These are phyloP conservation scores for Epirrhoe tristata DNA, from an alignment of 2,888 invertebrate species.

Conservation along the genomic window DNA sequence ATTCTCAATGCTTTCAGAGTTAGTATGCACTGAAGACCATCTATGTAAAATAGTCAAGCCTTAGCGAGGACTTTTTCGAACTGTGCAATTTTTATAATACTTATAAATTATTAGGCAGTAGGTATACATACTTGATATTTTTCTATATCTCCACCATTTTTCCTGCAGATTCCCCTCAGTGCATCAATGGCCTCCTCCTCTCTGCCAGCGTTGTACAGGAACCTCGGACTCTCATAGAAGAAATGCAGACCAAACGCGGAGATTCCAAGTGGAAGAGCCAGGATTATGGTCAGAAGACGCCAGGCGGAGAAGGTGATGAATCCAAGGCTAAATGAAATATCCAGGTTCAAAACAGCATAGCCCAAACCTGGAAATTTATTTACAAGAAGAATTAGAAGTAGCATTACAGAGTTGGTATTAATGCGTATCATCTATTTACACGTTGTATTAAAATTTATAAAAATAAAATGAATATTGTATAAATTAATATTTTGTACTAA, in stretches of 20 bases:
- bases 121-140: constrained; percentile 46
- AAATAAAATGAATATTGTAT: too few species aligned
- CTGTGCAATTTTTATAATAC: too few species aligned
- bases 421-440: too few species aligned
- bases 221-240: constrained; percentile 90
- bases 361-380: constrained; percentile 56
- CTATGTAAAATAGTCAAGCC: too few species aligned
- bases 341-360: constrained; percentile 53
- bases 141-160: constrained; percentile 71
- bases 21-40: too few species aligned
- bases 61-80: too few species aligned
- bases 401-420: too few species aligned
- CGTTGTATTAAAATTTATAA: too few species aligned
- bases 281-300: constrained; percentile 60
- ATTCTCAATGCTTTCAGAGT: too few species aligned
- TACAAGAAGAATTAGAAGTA: too few species aligned
- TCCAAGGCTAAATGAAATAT: constrained; percentile 53
- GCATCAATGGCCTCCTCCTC: constrained; percentile 86
- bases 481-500: too few species aligned
- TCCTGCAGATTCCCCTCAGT: constrained; percentile 82
- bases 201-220: constrained; percentile 86
- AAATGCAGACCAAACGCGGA: constrained; percentile 82
- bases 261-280: constrained; percentile 84
- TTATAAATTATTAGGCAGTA: too few species aligned
- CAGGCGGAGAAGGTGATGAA: constrained; percentile 60